Percentiles rank a stretch among this genome's conserved stretches.
These are phyloP conservation scores for Xiphophorus birchmanni DNA, from an alignment of 2,797 vertebrate species.

Conservation along the genomic window DNA sequence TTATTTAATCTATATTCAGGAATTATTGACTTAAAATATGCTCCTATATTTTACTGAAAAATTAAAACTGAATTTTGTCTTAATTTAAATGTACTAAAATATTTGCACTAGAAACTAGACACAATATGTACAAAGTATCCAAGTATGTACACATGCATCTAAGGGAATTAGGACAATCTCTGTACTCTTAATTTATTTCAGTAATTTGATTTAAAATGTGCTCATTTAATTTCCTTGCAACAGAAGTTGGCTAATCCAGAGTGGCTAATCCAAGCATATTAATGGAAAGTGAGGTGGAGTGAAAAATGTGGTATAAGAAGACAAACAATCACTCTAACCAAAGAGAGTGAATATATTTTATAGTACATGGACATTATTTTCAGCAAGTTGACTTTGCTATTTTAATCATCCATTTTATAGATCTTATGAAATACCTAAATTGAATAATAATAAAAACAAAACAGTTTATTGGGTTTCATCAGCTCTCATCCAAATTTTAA, in stretches of 20 bases:
- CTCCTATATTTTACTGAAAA: too few relatives aligned
- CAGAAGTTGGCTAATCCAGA: not conserved
- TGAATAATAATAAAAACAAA: not conserved
- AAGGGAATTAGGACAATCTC: not conserved
- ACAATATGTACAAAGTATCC: too few relatives aligned
- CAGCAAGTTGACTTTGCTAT: not conserved
- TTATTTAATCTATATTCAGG: too few relatives aligned
- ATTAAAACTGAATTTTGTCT: too few relatives aligned
- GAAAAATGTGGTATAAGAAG: not conserved
- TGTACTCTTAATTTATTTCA: not conserved
- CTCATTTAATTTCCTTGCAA: not conserved
- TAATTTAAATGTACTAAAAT: too few relatives aligned
- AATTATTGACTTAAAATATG: too few relatives aligned
- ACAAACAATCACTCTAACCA: not conserved
- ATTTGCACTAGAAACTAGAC: too few relatives aligned
- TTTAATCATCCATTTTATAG: not conserved
- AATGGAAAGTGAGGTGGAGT: not conserved
- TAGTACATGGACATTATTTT: not conserved
- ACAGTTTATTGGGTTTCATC: not conserved
- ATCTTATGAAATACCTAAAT: not conserved
- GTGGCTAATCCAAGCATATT: not conserved
- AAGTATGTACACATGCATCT: conserved; percentile 8
- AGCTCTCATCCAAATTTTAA: not conserved
- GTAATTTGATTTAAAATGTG: not conserved
- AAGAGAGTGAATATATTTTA: not conserved